Base-by-base conservation (phyloP, 1,140 invertebrate genomes). In the Plutomurus gul region DNA sequence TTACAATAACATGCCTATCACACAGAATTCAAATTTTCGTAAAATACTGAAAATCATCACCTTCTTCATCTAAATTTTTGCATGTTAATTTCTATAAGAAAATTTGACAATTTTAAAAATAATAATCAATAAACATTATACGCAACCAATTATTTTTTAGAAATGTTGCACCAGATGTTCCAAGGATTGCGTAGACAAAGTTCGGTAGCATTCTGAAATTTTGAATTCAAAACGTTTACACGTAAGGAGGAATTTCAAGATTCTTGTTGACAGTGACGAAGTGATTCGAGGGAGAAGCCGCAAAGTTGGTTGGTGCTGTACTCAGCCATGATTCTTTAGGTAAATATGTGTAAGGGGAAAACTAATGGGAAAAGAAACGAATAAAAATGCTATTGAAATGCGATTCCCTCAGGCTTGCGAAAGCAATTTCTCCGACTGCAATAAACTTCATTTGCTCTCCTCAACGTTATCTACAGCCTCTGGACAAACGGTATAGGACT, bases 321-420 rank as follows among this genome's bases (percentile, higher is more conserved):
- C 13, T 16, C 27, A 51, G 16, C 43, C 43, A 74, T 79, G 78
- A 79, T 79, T 75, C 78, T 72, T 79, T 79, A 25, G 39, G 78
- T 75, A 75, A 79, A 79, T 79, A 79, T 47, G 36, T 51, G 36
- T 27, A 37, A 22, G 51, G 73, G 65, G 70, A 78, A 70, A 33
- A 74, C 65, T 79, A 79, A 79, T 79, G 73, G 78, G 73, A 79
- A 79, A 79, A 70, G 56, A 79, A 75, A 79, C 72, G 56, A 79
- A 75, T 70, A 75, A 79, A 79, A 79, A 75, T 37, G 20, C 74
- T 76, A 79, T 75, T 79, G 78, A 79, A 79, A 75, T 75, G 22
- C 72, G 33, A 33, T 76, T 65, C 72, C 78, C 78, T 75, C 8
- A 60, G 78, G 78, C 78, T 79, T 79, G 78, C 60, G 78, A 79